Evolutionary conservation across 1,140 invertebrate species (phyloP).

Genomic region (Lordiphosa stackelbergi): DNA sequence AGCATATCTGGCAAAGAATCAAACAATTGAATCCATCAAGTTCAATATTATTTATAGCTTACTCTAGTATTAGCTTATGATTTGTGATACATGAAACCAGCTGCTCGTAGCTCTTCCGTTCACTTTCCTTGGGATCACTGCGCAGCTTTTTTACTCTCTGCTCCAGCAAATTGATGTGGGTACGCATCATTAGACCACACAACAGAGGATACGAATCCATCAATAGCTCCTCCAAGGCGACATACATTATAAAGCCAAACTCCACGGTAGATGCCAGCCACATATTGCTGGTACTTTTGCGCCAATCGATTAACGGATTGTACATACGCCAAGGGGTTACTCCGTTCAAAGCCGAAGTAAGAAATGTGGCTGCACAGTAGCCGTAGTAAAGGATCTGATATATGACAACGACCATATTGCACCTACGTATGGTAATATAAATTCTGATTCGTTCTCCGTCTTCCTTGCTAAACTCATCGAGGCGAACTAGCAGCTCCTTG

Average conservation of each 20-base stretch:
- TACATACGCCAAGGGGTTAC: slow-evolving; percentile 33
- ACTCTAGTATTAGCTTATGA: slow-evolving; percentile 18
- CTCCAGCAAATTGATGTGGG: slow-evolving; percentile 22
- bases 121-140: slow-evolving; percentile 13
- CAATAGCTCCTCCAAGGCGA: slow-evolving; percentile 10
- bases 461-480: slow-evolving; percentile 24
- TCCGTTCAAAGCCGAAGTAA: slow-evolving; percentile 7
- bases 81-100: slow-evolving; percentile 38
- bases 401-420: slow-evolving; percentile 28
- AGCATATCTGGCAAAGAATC: slow-evolving; percentile 9
- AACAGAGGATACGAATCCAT: slow-evolving; percentile 30
- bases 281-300: slow-evolving; percentile 4
- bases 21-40: neutral
- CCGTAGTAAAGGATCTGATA: slow-evolving; percentile 13
- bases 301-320: slow-evolving; percentile 38
- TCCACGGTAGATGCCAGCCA: slow-evolving; percentile 16
- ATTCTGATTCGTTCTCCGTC: slow-evolving; percentile 17
- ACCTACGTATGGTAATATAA: slow-evolving; percentile 17
- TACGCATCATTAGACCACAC: slow-evolving; percentile 17
- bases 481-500: slow-evolving; percentile 11
- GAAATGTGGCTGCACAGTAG: slow-evolving; percentile 19
- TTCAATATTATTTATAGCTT: neutral
- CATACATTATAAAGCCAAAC: slow-evolving; percentile 4
- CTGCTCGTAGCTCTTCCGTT: slow-evolving; percentile 22
- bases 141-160: slow-evolving; percentile 29